Conservation (phyloP, 2,113 vertebrate genomes). For the Trochalopteron elliotii region DNA sequence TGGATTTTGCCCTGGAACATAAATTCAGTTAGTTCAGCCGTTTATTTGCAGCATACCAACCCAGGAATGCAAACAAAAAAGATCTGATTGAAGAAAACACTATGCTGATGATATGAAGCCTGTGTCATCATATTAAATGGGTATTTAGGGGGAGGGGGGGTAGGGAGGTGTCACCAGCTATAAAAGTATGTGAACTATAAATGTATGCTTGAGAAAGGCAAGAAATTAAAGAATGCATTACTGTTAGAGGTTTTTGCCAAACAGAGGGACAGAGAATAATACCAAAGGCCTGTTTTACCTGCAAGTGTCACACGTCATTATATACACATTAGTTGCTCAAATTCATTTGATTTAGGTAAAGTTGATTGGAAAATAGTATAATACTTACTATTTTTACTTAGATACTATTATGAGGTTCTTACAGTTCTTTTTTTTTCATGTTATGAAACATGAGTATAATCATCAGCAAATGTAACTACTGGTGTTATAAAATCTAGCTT, state of each 20-base stretch:
- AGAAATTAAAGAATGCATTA: background rate
- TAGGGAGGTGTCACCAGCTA: background rate
- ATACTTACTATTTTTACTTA: background rate
- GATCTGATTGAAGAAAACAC: background rate
- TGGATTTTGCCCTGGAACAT: background rate
- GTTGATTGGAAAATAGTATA: background rate
- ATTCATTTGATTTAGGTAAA: background rate
- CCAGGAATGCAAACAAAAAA: background rate
- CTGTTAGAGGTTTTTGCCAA: background rate
- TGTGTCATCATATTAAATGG: background rate
- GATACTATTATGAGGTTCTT: background rate
- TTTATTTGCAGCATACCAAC: background rate
- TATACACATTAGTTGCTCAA: background rate
- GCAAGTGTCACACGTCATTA: background rate
- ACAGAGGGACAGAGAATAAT: background rate
- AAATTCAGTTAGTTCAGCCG: background rate
- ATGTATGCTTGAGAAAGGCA: background rate
- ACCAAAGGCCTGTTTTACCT: background rate
- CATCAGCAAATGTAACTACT: background rate
- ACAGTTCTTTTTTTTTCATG: background rate
- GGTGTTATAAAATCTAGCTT: background rate
- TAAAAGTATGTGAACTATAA: background rate
- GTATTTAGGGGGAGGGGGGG: background rate
- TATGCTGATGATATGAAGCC: background rate
- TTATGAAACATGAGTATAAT: background rate